These are phyloP conservation scores for Mylabris phalerata DNA, from an alignment of 1,140 invertebrate genomes.

Conservation along the genomic window DNA sequence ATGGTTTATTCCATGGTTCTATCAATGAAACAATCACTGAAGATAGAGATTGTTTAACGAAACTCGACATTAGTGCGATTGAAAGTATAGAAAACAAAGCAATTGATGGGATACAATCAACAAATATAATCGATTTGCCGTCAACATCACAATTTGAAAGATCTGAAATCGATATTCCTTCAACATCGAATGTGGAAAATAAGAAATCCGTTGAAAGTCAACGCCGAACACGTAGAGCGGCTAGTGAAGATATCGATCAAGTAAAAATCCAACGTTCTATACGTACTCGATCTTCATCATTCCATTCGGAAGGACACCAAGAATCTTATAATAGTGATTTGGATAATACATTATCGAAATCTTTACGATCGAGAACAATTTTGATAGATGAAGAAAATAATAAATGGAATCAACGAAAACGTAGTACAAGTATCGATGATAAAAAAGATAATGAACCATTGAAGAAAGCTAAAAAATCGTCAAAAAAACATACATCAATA, in stretches of 20 bases:
- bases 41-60: neutral
- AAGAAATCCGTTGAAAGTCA: no score
- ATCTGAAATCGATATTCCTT: no score
- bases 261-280: neutral
- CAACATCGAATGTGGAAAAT: no score
- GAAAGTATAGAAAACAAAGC: neutral
- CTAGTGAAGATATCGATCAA: neutral
- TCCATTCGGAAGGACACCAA: no score
- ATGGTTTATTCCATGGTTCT: neutral
- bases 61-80: neutral
- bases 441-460: neutral
- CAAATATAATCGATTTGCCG: neutral
- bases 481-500: neutral
- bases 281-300: neutral
- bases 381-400: neutral
- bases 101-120: neutral
- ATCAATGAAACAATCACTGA: neutral
- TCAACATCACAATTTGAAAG: no score
- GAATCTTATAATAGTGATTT: no score
- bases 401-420: neutral
- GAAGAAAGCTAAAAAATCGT: neutral
- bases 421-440: slow-evolving; percentile 5
- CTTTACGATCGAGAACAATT: neutral
- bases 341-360: neutral
- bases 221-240: no score